Evolutionary conservation across 2,113 vertebrate genomes (phyloP).

Genomic region (Chloropsis hardwickii): DNA sequence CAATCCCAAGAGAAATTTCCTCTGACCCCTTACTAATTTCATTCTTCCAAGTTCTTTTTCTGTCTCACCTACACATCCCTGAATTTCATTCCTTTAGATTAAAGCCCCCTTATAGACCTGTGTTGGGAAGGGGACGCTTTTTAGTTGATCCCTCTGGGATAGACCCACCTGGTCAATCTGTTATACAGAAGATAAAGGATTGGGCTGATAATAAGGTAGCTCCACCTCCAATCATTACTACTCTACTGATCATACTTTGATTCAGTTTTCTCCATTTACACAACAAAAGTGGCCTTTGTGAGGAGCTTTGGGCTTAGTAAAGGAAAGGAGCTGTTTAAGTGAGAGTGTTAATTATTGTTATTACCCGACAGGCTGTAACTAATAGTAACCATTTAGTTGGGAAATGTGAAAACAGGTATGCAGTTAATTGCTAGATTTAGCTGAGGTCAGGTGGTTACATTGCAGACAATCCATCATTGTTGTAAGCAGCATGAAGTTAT

Average conservation of each 20-base stretch:
- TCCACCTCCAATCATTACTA: not conserved
- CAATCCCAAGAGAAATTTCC: not conserved
- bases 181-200: not conserved
- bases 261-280: not conserved
- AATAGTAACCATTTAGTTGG: slow-evolving; percentile 37
- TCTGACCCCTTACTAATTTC: not conserved
- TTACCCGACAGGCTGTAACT: not conserved
- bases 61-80: not conserved
- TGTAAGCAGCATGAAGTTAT: slow-evolving; percentile 41
- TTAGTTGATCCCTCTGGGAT: not conserved
- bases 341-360: slow-evolving; percentile 11
- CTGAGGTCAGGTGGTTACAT: slow-evolving; percentile 37
- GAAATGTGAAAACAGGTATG: slow-evolving; percentile 30
- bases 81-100: not conserved
- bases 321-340: not conserved
- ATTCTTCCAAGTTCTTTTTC: not conserved
- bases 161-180: not conserved
- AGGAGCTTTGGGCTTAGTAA: not conserved
- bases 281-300: not conserved
- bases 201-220: not conserved
- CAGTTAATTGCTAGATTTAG: slow-evolving; percentile 56
- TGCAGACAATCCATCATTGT: slow-evolving; percentile 51
- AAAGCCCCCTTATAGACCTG: not conserved
- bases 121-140: not conserved
- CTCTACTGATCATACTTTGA: not conserved